These are phyloP conservation scores for Parazoanthus atlanticus DNA, from an alignment of 92 coral and sea anemone genomes.

Conservation along the genomic window DNA sequence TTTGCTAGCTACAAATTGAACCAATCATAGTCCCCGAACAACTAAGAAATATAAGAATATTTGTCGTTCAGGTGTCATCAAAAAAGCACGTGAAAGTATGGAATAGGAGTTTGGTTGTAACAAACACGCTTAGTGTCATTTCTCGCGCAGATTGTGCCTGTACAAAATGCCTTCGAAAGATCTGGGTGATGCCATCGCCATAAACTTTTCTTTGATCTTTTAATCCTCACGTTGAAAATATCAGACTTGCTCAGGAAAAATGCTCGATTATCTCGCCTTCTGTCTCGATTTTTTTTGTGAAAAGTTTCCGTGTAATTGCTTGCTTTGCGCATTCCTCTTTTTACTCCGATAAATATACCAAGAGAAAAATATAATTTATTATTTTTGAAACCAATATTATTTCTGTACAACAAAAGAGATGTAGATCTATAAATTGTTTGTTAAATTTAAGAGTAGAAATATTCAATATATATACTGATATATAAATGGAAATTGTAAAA, in stretches of 20 bases:
- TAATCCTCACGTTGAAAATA: too few relatives aligned
- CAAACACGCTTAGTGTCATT: not conserved
- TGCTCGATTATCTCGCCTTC: not conserved
- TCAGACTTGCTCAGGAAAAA: too few relatives aligned
- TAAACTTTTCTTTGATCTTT: not conserved
- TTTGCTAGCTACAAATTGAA: too few relatives aligned
- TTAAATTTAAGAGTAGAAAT: constrained; percentile 29
- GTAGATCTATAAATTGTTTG: constrained; percentile 26
- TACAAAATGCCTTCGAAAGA: not conserved
- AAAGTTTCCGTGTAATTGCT: not conserved
- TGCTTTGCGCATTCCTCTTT: not conserved
- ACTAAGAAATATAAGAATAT: too few relatives aligned
- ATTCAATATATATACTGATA: constrained; percentile 14
- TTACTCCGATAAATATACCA: constrained; percentile 3
- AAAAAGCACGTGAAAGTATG: not conserved
- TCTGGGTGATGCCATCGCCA: not conserved
- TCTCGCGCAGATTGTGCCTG: not conserved
- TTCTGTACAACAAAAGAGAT: constrained; percentile 36
- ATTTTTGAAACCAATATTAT: constrained; percentile 34
- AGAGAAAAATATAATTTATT: constrained; percentile 34
- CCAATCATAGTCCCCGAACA: too few relatives aligned
- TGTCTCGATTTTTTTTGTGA: not conserved
- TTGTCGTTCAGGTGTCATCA: too few relatives aligned
- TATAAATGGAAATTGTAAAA: constrained; percentile 8
- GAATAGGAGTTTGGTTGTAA: too few relatives aligned